A percentile compares a stretch with the other conserved stretches of the same genome.
phyloP scores from a whole-genome alignment of 2,113 vertebrate genomes.

The Sitta europaea region DNA sequence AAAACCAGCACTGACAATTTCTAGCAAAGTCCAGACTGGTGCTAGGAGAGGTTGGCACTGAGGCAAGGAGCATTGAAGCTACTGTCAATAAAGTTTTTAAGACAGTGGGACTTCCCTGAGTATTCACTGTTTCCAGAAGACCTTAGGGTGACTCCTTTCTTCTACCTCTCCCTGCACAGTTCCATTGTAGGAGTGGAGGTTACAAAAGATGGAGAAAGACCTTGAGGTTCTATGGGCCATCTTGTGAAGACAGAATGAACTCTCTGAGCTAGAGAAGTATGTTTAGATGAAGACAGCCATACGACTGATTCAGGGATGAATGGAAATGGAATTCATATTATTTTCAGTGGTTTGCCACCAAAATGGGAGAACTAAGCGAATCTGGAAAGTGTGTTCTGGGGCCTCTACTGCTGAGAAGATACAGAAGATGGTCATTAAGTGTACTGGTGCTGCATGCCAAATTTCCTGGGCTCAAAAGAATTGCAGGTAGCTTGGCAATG shows the following conservation, averaged over 20 bases:
- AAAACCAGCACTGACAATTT: not conserved
- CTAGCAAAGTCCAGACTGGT: not conserved
- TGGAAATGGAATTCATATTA: not conserved
- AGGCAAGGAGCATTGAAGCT: not conserved
- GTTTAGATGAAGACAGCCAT: not conserved
- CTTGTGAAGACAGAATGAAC: not conserved
- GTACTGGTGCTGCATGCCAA: not conserved
- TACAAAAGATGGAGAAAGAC: not conserved
- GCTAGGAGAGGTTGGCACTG: not conserved
- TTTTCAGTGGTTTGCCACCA: not conserved
- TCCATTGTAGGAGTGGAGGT: not conserved
- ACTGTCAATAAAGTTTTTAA: not conserved
- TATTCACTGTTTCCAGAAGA: not conserved
- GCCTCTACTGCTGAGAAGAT: too few relatives aligned
- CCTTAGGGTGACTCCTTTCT: not conserved
- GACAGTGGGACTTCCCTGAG: not conserved
- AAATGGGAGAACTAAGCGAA: not conserved
- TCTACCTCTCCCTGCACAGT: not conserved
- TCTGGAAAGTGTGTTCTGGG: not conserved
- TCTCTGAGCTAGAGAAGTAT: not conserved
- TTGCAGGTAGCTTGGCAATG: not conserved
- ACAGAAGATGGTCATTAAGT: too few relatives aligned
- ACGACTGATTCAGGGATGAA: not conserved
- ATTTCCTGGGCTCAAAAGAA: not conserved
- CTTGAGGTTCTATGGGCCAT: rapidly evolving